phyloP scores from a whole-genome alignment of 2,113 vertebrate genomes.

The Rhinogobius similis region DNA sequence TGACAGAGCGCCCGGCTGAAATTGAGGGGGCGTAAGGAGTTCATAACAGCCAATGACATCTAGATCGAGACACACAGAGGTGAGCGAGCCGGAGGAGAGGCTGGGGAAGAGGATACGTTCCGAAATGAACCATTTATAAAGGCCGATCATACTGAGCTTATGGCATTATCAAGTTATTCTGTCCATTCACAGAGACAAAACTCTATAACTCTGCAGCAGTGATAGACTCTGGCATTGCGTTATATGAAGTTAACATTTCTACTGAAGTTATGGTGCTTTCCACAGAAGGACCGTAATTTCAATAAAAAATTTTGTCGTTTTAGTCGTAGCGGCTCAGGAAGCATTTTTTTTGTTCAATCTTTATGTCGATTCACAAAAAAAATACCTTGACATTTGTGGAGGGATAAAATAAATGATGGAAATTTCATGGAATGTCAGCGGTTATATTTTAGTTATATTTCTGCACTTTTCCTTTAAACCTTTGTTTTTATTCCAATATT shows the following conservation, averaged over 20 bases:
- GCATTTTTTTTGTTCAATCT: no score
- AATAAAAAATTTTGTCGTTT: no score
- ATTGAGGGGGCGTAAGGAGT: slow-evolving; percentile 29
- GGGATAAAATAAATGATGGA: background rate
- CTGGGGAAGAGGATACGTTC: slow-evolving; percentile 41
- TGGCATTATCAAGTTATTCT: slow-evolving; percentile 14
- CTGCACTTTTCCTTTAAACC: background rate
- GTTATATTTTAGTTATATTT: background rate
- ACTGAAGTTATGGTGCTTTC: no score
- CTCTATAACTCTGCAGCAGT: background rate
- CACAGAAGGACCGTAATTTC: no score
- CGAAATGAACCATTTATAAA: slow-evolving; percentile 30
- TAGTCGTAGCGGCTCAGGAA: no score
- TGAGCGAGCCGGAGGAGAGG: slow-evolving; percentile 6
- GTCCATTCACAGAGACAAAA: background rate
- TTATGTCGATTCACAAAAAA: background rate
- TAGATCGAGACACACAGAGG: slow-evolving; percentile 13
- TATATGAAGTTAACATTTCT: background rate
- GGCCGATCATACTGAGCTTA: slow-evolving; percentile 1
- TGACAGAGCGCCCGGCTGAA: slow-evolving; percentile 7
- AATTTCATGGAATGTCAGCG: no score
- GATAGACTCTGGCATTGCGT: background rate
- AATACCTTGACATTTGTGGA: background rate
- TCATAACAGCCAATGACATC: slow-evolving; percentile 28
- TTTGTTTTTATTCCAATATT: background rate